Conservation (phyloP, 1,140 invertebrate species). For the Procambarus clarkii region DNA sequence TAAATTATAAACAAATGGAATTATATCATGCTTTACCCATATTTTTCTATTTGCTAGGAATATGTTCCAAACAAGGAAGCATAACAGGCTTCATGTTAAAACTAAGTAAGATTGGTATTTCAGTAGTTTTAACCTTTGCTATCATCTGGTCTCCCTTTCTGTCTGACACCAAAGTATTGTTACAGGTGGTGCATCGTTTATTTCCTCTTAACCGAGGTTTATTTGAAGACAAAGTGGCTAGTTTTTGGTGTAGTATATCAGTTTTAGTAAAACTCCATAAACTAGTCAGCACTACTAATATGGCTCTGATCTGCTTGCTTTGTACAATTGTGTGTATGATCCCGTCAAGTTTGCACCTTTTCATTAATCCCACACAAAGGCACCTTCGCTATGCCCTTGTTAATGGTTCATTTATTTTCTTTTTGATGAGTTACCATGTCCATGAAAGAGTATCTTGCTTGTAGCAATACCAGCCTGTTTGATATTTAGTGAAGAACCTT, state of each 20-base stretch:
- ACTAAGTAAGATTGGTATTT: constrained; percentile 80
- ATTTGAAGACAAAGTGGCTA: constrained; percentile 99
- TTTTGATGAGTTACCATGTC: constrained; percentile 98
- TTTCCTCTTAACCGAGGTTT: constrained; percentile 96
- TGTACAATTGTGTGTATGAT: constrained; percentile 83
- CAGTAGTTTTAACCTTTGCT: constrained; percentile 85
- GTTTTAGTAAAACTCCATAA: constrained; percentile 88
- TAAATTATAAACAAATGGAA: constrained; percentile 99
- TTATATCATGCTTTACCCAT: constrained; percentile 98
- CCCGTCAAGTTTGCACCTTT: constrained; percentile 86
- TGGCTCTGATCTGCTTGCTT: constrained; percentile 85
- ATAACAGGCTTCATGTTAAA: constrained; percentile 75
- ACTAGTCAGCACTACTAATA: constrained; percentile 80
- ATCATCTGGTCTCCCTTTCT: constrained; percentile 93
- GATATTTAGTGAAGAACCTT: constrained; percentile 84
- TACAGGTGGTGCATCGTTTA: constrained; percentile 85
- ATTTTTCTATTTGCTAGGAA: constrained; percentile 91
- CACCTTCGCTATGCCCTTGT: constrained; percentile 89
- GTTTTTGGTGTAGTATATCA: constrained; percentile 96
- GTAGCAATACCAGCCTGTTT: constrained; percentile 86
- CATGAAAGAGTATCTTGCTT: constrained; percentile 98
- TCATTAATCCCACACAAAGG: constrained; percentile 81
- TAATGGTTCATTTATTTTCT: constrained; percentile 93
- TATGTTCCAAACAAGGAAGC: constrained; percentile 76
- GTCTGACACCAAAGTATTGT: constrained; percentile 76